phyloP scores from a whole-genome alignment of 2,888 invertebrate species.

The Sepiola atlantica region DNA sequence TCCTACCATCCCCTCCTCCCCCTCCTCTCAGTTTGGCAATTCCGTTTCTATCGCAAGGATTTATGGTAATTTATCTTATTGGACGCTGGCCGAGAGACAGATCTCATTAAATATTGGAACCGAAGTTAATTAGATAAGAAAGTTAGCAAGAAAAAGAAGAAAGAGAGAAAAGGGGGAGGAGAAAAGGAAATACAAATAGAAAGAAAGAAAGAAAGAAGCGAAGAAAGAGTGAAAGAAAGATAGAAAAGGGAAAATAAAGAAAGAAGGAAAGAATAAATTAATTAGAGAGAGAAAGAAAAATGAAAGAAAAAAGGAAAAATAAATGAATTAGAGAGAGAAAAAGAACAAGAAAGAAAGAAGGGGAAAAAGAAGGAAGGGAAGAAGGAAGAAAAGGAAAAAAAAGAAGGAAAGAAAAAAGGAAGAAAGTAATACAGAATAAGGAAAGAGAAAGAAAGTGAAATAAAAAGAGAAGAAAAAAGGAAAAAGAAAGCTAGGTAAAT shows the following conservation, averaged over 20 bases:
- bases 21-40: not conserved
- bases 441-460: not conserved
- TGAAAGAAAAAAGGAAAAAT: not conserved
- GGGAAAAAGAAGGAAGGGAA: not conserved
- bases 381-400: not conserved
- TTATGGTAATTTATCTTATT: conserved; percentile 32
- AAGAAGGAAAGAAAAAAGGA: too few relatives aligned
- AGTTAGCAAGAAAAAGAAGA: not conserved
- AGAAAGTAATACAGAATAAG: too few relatives aligned
- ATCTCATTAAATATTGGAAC: conserved; percentile 32
- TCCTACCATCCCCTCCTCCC: not conserved
- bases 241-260: not conserved
- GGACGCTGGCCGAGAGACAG: conserved; percentile 32
- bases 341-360: not conserved
- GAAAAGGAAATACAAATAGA: not conserved
- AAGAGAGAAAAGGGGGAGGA: not conserved
- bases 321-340: not conserved
- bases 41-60: not conserved
- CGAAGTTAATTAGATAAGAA: conserved; percentile 11
- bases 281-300: not conserved
- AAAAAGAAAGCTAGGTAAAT: too few relatives aligned
- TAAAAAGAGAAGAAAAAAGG: not conserved
- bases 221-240: not conserved
- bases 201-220: not conserved
- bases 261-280: too few relatives aligned